A percentile compares a stretch with the other conserved stretches of the same genome.
phyloP scores from a whole-genome alignment of 1,140 invertebrate species.

The Solenopsis fugax region DNA sequence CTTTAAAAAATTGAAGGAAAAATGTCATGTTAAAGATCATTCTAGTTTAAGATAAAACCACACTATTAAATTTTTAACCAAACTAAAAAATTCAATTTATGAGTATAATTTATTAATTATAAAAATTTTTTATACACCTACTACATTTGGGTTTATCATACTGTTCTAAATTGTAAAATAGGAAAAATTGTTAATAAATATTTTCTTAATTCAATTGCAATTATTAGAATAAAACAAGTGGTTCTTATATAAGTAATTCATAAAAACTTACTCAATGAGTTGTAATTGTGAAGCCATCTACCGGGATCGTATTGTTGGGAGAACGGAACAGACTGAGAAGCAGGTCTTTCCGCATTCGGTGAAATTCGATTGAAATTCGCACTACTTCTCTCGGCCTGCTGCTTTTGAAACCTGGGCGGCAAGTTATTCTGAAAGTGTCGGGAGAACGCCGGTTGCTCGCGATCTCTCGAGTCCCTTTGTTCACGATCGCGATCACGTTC shows the following conservation, averaged over 20 bases:
- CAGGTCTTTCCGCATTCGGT: slow-evolving; percentile 81
- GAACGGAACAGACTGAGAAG: slow-evolving; percentile 82
- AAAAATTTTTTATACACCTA: slow-evolving; percentile 6
- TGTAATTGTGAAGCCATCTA: slow-evolving; percentile 83
- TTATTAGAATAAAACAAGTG: background rate
- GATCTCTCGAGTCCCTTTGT: slow-evolving; percentile 81
- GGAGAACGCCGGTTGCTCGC: slow-evolving; percentile 88
- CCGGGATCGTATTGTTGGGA: slow-evolving; percentile 86
- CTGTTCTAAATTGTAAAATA: background rate
- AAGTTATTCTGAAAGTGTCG: slow-evolving; percentile 93
- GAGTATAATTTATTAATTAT: background rate
- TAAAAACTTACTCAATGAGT: slow-evolving; percentile 81
- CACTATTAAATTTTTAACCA: background rate
- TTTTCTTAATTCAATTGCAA: background rate
- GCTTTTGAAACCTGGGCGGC: slow-evolving; percentile 94
- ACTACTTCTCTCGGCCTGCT: slow-evolving; percentile 87
- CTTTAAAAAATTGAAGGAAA: background rate
- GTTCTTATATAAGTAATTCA: background rate
- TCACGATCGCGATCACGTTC: slow-evolving; percentile 86
- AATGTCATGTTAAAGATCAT: background rate
- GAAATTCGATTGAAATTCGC: slow-evolving; percentile 81
- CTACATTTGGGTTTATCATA: background rate
- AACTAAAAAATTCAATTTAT: slow-evolving; percentile 10
- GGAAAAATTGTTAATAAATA: background rate
- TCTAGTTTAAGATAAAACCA: background rate